Conservation (phyloP, 2,113 vertebrate genomes). For the Entelurus aequoreus region DNA sequence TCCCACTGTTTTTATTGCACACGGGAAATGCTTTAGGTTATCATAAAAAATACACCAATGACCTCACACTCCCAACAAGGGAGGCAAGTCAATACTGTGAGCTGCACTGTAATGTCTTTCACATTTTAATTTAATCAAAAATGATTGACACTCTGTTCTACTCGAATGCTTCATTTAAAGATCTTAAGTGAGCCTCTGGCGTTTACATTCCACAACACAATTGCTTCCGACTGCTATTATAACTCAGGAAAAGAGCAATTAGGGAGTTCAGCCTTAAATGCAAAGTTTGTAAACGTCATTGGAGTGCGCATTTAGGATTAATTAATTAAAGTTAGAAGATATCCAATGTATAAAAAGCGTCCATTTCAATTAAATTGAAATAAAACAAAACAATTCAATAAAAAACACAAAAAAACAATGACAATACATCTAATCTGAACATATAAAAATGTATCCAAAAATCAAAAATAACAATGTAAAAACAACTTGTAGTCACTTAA, state of each 20-base stretch:
- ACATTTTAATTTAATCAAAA: background rate
- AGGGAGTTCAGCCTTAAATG: background rate
- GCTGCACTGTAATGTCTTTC: background rate
- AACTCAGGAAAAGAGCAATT: background rate
- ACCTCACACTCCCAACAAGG: conserved; percentile 16
- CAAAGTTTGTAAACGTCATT: conserved; percentile 10
- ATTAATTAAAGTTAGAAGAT: too few species aligned
- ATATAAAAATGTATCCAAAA: too few species aligned
- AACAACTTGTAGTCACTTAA: too few species aligned
- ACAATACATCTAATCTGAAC: too few species aligned
- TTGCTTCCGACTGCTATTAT: background rate
- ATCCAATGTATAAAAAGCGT: too few species aligned
- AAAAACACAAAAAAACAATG: too few species aligned
- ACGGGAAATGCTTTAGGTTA: conserved; percentile 57
- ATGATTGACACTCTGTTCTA: background rate
- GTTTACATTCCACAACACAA: conserved; percentile 8
- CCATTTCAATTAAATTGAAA: too few species aligned
- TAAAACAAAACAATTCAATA: too few species aligned
- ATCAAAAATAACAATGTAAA: too few species aligned
- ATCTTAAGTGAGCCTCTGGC: conserved; percentile 5
- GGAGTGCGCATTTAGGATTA: background rate
- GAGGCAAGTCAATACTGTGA: background rate
- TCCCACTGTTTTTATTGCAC: conserved; percentile 62
- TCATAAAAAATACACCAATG: conserved; percentile 47
- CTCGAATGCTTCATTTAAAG: conserved; percentile 8